Base-by-base conservation (phyloP, 2,113 vertebrate species). In the Lanius collurio region DNA sequence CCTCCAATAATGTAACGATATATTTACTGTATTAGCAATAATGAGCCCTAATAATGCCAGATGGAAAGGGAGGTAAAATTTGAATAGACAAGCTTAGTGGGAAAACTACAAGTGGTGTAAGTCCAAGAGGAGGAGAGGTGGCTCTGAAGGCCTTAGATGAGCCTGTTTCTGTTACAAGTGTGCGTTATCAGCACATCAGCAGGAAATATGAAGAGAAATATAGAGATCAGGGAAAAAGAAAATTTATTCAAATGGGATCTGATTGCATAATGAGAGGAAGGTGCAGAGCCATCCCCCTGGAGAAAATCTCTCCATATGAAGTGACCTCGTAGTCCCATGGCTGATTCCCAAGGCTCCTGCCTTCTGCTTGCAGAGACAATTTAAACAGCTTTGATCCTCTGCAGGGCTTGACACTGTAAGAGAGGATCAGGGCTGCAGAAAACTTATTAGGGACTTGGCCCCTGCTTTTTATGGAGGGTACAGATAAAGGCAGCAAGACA, bases 111-210 rank as follows among this genome's bases (percentile, higher is more conserved):
- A 69, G 24, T 62, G 35, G 11, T 30, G 1, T 7, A 39, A 70
- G 37, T 21, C 15, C 14, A 17, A 16, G 23, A 70, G 73, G 52
- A 70, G 18, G 52, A 52, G 17, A 87, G 31, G 22, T 64, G 65
- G 33, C 41, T 76, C 74, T 44, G 56, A 68, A 55, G 13, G 21
- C 37, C 14, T 50, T 10, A 23, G 39, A n/a, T 55, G 47, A 2
- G 2, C 11, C 27, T 24, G 7, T 39, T 89, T n/a, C 37, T 69
- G 49, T 49, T 42, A 16, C 0, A 2, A 50, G 17, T 39, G 28
- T 69, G 49, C 0, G 0, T 31, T 85, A 24, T 30, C n/a, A 56
- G 76, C 41, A 37, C 13, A 12, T 27, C 6, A 2, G n/a, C 67
- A 80, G 31, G 24, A 28, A 46, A 49, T 42, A 16, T 0, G 27